Conservation (phyloP, 2,888 invertebrate species). For the Pseudococcus longispinus region DNA sequence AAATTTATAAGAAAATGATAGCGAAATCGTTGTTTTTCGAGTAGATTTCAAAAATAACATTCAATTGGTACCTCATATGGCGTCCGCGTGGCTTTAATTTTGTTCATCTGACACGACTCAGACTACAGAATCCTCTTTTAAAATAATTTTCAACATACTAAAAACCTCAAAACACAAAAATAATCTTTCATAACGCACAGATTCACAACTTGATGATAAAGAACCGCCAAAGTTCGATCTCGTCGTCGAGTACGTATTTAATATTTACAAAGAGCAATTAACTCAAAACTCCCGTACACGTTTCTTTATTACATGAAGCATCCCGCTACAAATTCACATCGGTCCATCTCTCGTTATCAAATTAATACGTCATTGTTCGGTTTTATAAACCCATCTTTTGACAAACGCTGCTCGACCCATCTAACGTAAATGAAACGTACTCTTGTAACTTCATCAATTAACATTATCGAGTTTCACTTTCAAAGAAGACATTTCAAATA, state of each 20-base stretch:
- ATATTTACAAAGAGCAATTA: neutral
- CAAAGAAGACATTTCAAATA: neutral
- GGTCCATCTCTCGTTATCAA: neutral
- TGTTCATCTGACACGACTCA: no score
- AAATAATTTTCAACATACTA: no score
- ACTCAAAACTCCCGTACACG: neutral
- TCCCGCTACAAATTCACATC: neutral
- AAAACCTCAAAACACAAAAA: no score
- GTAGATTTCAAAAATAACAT: no score
- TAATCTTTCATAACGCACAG: neutral
- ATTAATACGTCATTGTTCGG: neutral
- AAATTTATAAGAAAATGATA: no score
- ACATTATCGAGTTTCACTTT: slow-evolving; percentile 38
- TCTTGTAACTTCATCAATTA: slow-evolving; percentile 8
- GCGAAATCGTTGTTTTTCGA: no score
- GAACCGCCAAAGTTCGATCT: neutral
- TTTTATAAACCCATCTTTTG: neutral
- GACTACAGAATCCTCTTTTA: no score
- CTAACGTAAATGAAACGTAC: neutral
- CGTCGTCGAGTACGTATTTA: neutral
- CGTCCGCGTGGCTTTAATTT: no score
- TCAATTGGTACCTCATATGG: no score
- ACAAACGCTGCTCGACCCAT: neutral
- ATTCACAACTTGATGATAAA: neutral
- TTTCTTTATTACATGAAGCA: neutral